Evolutionary conservation across 53 echinoderm and acorn worm species (phyloP).

Genomic region (Patiria pectinifera): DNA sequence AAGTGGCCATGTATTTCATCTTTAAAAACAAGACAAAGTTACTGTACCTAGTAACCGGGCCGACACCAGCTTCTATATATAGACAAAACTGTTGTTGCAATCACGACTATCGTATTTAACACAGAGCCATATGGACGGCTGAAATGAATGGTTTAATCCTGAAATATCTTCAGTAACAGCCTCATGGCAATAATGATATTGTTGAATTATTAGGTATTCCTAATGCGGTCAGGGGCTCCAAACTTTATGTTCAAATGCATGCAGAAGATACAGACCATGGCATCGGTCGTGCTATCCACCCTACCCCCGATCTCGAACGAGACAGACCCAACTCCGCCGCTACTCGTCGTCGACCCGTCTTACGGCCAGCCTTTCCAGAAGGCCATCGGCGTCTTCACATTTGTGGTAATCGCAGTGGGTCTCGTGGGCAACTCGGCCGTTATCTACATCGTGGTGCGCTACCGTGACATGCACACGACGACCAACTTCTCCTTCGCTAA

Average conservation of each 20-base stretch:
- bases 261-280: neutral
- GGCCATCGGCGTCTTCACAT: neutral
- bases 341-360: neutral
- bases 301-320: neutral
- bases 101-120: too few species aligned
- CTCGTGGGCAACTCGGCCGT: constrained; percentile 25
- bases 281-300: neutral
- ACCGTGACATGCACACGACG: constrained; percentile 35
- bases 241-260: neutral
- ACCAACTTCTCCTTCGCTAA: constrained; percentile 38
- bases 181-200: too few species aligned
- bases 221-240: too few species aligned
- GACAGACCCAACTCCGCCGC: neutral
- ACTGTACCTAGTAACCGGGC: too few species aligned
- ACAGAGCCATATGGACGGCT: too few species aligned
- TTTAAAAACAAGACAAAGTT: too few species aligned
- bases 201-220: too few species aligned
- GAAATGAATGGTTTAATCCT: too few species aligned
- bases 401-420: constrained; percentile 14
- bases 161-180: too few species aligned
- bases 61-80: too few species aligned
- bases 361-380: neutral
- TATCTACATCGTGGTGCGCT: constrained; percentile 6
- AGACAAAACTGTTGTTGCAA: too few species aligned
- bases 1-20: too few species aligned